phyloP scores from a whole-genome alignment of 1,140 invertebrate species.

The Leptopilina boulardi region DNA sequence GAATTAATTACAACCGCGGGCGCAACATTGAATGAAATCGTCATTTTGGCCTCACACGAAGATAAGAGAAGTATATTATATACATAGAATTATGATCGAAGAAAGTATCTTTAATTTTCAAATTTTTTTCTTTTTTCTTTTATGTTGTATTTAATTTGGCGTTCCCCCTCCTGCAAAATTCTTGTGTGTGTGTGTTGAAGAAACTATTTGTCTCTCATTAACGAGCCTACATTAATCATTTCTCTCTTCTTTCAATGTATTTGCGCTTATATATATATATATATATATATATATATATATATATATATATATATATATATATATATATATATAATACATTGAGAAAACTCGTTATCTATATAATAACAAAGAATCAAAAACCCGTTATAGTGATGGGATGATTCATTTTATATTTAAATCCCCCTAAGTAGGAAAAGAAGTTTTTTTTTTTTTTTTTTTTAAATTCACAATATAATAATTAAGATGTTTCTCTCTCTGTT shows the following conservation, averaged over 20 bases:
- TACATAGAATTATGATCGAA: not conserved
- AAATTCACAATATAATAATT: slow-evolving; percentile 9
- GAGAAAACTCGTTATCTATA: too few species aligned
- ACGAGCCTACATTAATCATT: slow-evolving; percentile 72
- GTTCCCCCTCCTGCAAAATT: not conserved
- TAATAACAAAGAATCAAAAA: too few species aligned
- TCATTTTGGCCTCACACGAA: slow-evolving; percentile 41
- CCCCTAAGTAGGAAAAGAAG: too few species aligned
- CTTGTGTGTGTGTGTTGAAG: not conserved
- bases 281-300: too few species aligned
- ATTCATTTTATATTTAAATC: too few species aligned
- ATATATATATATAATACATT: too few species aligned
- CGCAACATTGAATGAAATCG: not conserved
- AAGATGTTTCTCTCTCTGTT: too few species aligned
- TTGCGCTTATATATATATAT: too few species aligned
- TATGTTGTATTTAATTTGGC: not conserved
- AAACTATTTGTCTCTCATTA: slow-evolving; percentile 73
- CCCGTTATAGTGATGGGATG: too few species aligned
- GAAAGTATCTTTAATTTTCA: not conserved
- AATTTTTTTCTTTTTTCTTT: not conserved
- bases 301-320: too few species aligned
- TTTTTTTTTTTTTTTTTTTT: too few species aligned
- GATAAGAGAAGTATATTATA: not conserved
- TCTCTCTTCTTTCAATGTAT: slow-evolving; percentile 44
- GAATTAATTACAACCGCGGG: not conserved